These are phyloP conservation scores for Eurytoma californica DNA, from an alignment of 2,888 invertebrate species.

Conservation along the genomic window DNA sequence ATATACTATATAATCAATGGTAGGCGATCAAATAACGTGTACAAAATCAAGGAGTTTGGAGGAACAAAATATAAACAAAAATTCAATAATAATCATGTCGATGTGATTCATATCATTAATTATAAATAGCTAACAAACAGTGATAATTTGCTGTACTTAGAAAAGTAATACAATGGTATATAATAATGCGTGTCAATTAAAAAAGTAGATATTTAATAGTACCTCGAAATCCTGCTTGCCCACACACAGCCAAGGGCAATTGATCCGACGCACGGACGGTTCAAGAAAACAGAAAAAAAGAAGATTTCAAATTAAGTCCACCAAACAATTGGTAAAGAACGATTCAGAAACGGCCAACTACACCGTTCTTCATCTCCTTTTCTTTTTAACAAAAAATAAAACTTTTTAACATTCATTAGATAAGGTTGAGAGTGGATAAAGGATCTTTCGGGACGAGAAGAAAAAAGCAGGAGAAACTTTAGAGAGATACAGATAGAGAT, in stretches of 20 bases:
- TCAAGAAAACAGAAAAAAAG: conserved; percentile 79
- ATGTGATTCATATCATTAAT: conserved; percentile 45
- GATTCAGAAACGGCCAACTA: conserved; percentile 23
- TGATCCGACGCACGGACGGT: conserved; percentile 77
- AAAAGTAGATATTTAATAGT: conserved; percentile 75
- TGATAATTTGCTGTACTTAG: conserved; percentile 56
- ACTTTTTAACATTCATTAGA: conserved; percentile 35
- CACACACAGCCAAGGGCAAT: conserved; percentile 77
- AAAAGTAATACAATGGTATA: conserved; percentile 57
- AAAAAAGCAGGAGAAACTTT: conserved; percentile 25
- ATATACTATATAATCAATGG: conserved; percentile 59
- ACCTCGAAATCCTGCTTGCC: conserved; percentile 91
- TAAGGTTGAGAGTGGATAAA: conserved; percentile 19
- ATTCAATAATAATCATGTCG: conserved; percentile 41
- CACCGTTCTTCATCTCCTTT: conserved; percentile 20
- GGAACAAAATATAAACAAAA: conserved; percentile 5
- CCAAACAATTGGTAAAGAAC: conserved; percentile 38
- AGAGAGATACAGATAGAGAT: conserved; percentile 21
- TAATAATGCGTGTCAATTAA: conserved; percentile 65
- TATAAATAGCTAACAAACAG: conserved; percentile 54
- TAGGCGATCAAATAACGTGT: conserved; percentile 46
- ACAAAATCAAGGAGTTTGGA: conserved; percentile 28
- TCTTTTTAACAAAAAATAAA: neutral
- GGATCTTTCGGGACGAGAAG: conserved; percentile 34
- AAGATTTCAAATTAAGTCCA: conserved; percentile 54